Conservation (phyloP, 2,888 invertebrate genomes). For the Agriotes lineatus region DNA sequence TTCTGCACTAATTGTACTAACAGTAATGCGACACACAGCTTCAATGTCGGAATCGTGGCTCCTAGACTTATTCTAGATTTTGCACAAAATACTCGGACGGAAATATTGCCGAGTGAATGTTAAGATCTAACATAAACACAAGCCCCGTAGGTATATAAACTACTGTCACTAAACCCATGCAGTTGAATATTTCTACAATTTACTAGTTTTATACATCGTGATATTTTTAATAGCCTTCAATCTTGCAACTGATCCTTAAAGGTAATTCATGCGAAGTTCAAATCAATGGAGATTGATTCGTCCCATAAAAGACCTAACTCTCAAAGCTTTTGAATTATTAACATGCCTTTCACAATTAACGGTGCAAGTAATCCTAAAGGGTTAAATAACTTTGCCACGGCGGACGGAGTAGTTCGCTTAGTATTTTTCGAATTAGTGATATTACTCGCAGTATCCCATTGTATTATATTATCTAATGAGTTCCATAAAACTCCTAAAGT, state of each 20-base stretch:
- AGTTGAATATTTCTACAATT: neutral
- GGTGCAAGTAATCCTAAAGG: slow-evolving; percentile 3
- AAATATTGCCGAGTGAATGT: neutral
- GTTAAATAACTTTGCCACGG: neutral
- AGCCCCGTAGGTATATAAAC: neutral
- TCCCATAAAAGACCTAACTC: neutral
- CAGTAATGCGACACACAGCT: neutral
- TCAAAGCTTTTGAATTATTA: slow-evolving; percentile 2
- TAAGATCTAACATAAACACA: slow-evolving; percentile 2
- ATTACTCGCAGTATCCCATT: neutral
- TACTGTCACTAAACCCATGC: slow-evolving; percentile 12
- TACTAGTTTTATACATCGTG: neutral
- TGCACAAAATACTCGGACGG: neutral
- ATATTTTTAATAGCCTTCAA: neutral
- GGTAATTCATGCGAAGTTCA: neutral
- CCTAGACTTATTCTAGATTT: neutral
- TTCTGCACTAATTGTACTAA: neutral
- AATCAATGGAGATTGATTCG: neutral
- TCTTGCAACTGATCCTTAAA: neutral
- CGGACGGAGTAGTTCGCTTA: neutral
- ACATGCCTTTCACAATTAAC: neutral
- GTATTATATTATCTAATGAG: neutral
- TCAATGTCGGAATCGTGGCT: neutral
- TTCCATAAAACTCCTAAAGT: neutral
- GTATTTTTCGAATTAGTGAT: neutral